Evolutionary conservation across 2,797 vertebrate species (phyloP).

Genomic region (Sandelia bainsii): DNA sequence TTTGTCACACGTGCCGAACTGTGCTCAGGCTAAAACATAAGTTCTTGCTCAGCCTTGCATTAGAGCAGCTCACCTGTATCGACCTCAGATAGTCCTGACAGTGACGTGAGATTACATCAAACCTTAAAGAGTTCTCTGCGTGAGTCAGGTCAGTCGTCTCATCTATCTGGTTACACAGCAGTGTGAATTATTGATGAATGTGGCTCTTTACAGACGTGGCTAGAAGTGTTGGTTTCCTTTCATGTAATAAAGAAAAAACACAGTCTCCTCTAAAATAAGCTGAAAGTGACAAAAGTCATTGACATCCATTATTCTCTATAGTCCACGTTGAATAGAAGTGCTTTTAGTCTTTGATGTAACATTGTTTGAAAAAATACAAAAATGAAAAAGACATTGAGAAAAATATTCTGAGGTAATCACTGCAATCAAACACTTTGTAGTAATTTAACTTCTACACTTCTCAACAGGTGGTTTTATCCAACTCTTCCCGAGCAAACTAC

Average conservation of each 20-base stretch:
- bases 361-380: background rate
- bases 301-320: background rate
- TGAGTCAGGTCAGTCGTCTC: slow-evolving; percentile 43
- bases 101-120: slow-evolving; percentile 52
- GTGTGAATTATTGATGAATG: slow-evolving; percentile 73
- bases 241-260: no score
- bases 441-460: no score
- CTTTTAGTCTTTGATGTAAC: no score
- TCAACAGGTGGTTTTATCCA: no score
- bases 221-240: background rate
- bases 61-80: background rate
- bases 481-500: no score
- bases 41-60: background rate
- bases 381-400: background rate
- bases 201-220: slow-evolving; percentile 24
- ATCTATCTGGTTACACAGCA: slow-evolving; percentile 70
- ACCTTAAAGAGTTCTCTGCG: slow-evolving; percentile 40
- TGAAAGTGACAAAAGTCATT: background rate
- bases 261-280: background rate
- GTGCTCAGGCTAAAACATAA: background rate
- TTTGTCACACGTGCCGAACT: background rate
- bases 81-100: slow-evolving; percentile 17
- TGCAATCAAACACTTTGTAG: no score
- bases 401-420: no score
- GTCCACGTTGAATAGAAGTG: background rate